Conservation (phyloP, 2,113 vertebrate genomes). For the Indicator indicator region DNA sequence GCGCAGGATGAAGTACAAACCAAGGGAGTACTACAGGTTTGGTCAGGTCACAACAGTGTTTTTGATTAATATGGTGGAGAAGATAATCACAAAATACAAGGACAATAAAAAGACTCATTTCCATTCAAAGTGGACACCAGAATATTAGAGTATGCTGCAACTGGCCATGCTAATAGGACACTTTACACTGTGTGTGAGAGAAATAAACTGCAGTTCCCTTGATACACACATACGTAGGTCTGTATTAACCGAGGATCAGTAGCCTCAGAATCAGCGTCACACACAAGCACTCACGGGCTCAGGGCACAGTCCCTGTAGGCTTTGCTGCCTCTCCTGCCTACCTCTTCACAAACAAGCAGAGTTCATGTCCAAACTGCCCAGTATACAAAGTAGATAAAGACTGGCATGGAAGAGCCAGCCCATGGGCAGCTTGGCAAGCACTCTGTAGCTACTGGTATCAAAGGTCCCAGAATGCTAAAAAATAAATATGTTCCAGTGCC, state of each 20-base stretch:
- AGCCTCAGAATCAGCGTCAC: not conserved
- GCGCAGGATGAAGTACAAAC: not conserved
- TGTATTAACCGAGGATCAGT: not conserved
- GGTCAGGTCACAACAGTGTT: not conserved
- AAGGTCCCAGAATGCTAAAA: conserved; percentile 55
- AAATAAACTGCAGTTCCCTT: not conserved
- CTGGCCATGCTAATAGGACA: not conserved
- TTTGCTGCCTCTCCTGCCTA: not conserved
- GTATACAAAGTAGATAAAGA: conserved; percentile 17
- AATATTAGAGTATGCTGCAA: not conserved
- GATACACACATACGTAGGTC: not conserved
- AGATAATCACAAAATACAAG: not conserved
- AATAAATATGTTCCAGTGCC: conserved; percentile 53
- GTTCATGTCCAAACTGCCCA: conserved; percentile 3
- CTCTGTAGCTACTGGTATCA: conserved; percentile 27
- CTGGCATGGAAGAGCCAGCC: conserved; percentile 53
- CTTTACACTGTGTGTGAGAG: not conserved
- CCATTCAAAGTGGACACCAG: not conserved
- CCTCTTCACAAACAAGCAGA: not conserved
- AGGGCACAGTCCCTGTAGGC: not conserved
- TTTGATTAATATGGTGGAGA: not conserved
- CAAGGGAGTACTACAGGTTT: not conserved
- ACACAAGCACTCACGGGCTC: no score
- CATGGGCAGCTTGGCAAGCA: conserved; percentile 18
- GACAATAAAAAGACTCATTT: not conserved